Conservation (phyloP, 1,140 invertebrate genomes). For the Drosophila kanapiae region DNA sequence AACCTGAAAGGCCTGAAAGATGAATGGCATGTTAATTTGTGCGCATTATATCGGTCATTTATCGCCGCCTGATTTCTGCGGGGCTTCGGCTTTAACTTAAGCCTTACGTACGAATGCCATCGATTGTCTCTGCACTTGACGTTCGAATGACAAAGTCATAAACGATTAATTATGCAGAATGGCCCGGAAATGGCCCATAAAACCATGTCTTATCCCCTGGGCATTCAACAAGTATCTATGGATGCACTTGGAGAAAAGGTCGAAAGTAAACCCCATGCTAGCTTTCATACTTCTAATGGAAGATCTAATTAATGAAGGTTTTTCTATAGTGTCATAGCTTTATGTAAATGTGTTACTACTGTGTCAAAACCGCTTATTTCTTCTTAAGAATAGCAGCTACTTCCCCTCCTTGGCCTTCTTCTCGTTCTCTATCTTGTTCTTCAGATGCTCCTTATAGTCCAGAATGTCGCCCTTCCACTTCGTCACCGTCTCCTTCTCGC, state of each 20-base stretch:
- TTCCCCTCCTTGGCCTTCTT: neutral
- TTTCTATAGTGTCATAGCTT: no score
- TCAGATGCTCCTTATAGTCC: neutral
- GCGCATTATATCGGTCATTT: slow-evolving; percentile 63
- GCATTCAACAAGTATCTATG: slow-evolving; percentile 35
- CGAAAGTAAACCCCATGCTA: no score
- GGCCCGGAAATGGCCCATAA: neutral
- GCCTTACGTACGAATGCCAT: neutral
- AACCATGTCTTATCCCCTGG: neutral
- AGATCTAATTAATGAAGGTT: no score
- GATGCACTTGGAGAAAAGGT: neutral
- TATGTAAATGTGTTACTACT: no score
- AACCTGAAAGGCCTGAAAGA: slow-evolving; percentile 11
- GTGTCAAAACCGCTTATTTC: no score
- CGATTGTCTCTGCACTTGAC: slow-evolving; percentile 40
- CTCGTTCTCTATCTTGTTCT: neutral
- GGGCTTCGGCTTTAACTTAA: slow-evolving; percentile 1
- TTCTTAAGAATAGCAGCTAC: no score
- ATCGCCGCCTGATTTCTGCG: slow-evolving; percentile 40
- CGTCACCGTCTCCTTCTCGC: neutral
- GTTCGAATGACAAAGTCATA: slow-evolving; percentile 33
- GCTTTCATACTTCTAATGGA: no score
- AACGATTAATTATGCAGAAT: slow-evolving; percentile 36
- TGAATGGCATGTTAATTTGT: slow-evolving; percentile 69
- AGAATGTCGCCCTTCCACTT: slow-evolving; percentile 6